Percentiles rank a stretch among this genome's conserved stretches.
phyloP scores from a whole-genome alignment of 2,113 vertebrate species.

The Paedocypris sp. region DNA sequence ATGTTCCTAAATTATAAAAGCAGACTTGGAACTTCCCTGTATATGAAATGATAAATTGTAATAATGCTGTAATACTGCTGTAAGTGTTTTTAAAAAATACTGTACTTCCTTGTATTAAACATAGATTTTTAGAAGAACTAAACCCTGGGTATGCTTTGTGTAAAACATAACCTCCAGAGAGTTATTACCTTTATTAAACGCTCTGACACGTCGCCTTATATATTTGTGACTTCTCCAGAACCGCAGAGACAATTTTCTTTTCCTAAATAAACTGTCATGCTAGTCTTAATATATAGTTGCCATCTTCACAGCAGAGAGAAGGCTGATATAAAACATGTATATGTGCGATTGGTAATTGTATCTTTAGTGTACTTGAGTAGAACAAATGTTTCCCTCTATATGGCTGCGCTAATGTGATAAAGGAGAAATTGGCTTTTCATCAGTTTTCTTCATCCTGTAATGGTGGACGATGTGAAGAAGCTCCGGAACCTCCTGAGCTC shows the following conservation, averaged over 20 bases:
- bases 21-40: too few species aligned
- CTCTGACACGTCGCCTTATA: slow-evolving; percentile 85
- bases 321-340: slow-evolving; percentile 99
- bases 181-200: slow-evolving; percentile 95
- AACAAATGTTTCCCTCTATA: slow-evolving; percentile 98
- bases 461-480: slow-evolving; percentile 61
- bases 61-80: too few species aligned
- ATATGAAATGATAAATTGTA: too few species aligned
- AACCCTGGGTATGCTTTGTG: slow-evolving; percentile 70
- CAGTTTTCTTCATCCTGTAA: slow-evolving; percentile 64
- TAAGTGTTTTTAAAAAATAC: too few species aligned
- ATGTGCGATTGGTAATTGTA: slow-evolving; percentile 99
- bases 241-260: slow-evolving; percentile 99
- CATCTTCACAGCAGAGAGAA: slow-evolving; percentile 81
- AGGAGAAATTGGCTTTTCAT: slow-evolving; percentile 98
- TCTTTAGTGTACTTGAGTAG: slow-evolving; percentile 99
- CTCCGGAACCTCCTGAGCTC: slow-evolving; percentile 70
- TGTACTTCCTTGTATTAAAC: too few species aligned
- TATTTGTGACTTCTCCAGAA: slow-evolving; percentile 80
- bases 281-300: slow-evolving; percentile 98
- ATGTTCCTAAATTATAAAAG: too few species aligned
- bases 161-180: slow-evolving; percentile 73
- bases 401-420: slow-evolving; percentile 97
- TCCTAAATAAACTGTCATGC: slow-evolving; percentile 99
- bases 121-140: slow-evolving; percentile 28